phyloP scores from a whole-genome alignment of 1,140 invertebrate genomes.

The Halictus rubicundus region DNA sequence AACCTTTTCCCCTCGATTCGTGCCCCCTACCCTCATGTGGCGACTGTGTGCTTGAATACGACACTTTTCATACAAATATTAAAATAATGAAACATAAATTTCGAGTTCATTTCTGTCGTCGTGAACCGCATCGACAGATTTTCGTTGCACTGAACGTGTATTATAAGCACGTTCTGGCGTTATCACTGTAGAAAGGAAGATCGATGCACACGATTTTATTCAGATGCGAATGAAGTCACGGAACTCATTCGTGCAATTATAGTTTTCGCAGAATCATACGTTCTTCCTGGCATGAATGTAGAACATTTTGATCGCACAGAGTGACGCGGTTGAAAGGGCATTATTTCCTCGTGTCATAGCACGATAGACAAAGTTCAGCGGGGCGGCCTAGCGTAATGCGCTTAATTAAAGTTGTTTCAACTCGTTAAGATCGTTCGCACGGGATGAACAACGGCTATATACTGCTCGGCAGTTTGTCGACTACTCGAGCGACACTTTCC shows the following conservation, averaged over 20 bases:
- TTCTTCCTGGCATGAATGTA: neutral
- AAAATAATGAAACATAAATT: too few species aligned
- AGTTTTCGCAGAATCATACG: neutral
- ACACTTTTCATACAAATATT: too few species aligned
- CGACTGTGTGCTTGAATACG: too few species aligned
- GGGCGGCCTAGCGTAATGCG: constrained; percentile 69
- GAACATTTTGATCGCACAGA: neutral
- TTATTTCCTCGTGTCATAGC: constrained; percentile 64
- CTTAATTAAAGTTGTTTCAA: constrained; percentile 79
- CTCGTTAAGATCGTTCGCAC: constrained; percentile 75
- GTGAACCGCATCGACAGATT: too few species aligned
- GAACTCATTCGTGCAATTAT: neutral
- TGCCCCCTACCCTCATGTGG: too few species aligned
- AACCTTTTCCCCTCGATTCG: too few species aligned
- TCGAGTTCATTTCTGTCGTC: too few species aligned
- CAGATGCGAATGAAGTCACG: neutral
- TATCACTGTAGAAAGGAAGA: neutral
- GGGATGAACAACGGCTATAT: constrained; percentile 76
- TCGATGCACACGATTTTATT: neutral
- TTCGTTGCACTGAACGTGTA: too few species aligned
- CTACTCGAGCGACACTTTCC: constrained; percentile 46
- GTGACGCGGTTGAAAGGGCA: constrained; percentile 21
- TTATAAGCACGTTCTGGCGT: too few species aligned
- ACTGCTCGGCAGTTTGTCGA: constrained; percentile 32
- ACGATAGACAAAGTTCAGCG: constrained; percentile 70